A percentile compares a stretch with the other conserved stretches of the same genome.
These are phyloP conservation scores for Myotis planiceps DNA, from an alignment of 2,797 vertebrate genomes.

Conservation along the genomic window DNA sequence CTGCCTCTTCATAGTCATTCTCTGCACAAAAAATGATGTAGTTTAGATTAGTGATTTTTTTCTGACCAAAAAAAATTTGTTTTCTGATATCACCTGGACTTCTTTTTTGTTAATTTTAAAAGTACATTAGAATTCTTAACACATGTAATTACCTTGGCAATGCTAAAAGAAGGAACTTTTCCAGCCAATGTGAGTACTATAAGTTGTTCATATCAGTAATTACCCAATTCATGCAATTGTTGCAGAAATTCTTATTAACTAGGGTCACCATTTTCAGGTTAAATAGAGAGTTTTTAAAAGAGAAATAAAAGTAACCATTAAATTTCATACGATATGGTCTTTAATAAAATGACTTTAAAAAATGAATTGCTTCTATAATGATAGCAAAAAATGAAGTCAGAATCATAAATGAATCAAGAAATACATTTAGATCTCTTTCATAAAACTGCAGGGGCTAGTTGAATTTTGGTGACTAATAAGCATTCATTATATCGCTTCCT, in stretches of 20 bases:
- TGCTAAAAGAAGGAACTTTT: neutral
- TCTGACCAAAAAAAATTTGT: neutral
- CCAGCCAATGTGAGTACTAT: neutral
- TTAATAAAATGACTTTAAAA: conserved; percentile 36
- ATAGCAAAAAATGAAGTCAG: conserved; percentile 38
- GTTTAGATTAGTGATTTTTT: neutral
- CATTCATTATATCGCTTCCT: neutral
- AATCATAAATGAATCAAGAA: neutral
- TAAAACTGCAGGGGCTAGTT: neutral
- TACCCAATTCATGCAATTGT: conserved; percentile 14
- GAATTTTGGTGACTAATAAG: neutral
- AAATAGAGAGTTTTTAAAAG: neutral
- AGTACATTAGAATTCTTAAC: neutral
- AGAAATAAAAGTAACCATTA: neutral
- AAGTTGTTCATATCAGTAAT: neutral
- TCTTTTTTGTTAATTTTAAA: neutral
- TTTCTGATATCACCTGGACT: neutral
- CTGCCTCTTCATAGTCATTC: neutral
- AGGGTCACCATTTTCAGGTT: conserved; percentile 25
- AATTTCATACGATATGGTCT: conserved; percentile 4
- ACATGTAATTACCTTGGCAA: neutral
- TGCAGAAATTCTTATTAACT: conserved; percentile 30
- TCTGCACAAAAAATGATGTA: neutral
- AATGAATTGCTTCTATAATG: conserved; percentile 51
- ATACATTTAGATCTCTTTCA: neutral